These are phyloP conservation scores for Ellobium chinense DNA, from an alignment of 2,888 invertebrate genomes.

Conservation along the genomic window DNA sequence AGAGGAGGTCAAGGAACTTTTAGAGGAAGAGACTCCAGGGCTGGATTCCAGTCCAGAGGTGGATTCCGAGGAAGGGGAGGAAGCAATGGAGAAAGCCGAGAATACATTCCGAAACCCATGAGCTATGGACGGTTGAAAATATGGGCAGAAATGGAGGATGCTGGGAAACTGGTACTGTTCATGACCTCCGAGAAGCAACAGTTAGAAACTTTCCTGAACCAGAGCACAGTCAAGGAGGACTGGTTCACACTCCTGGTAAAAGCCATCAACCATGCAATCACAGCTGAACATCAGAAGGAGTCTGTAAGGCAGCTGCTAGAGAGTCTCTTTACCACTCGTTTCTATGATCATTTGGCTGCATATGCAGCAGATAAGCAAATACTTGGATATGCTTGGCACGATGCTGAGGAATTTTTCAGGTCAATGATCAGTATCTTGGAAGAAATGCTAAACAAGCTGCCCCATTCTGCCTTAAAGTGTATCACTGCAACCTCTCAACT, in stretches of 20 bases:
- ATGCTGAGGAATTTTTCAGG: background rate
- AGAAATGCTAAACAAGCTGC: conserved; percentile 7
- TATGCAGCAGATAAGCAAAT: background rate
- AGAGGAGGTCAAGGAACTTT: background rate
- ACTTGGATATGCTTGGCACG: background rate
- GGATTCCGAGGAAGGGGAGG: background rate
- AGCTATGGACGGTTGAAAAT: background rate
- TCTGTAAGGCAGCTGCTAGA: conserved; percentile 24
- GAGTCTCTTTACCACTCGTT: conserved; percentile 27
- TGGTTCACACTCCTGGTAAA: conserved; percentile 5
- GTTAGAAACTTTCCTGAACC: conserved; percentile 19
- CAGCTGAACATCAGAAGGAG: conserved; percentile 27
- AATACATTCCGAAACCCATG: background rate
- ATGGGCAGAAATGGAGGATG: conserved; percentile 29
- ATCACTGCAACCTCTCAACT: background rate
- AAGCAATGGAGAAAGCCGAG: background rate
- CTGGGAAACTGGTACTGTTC: conserved; percentile 8
- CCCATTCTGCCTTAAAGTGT: background rate
- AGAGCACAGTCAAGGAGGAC: background rate
- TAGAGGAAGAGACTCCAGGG: background rate
- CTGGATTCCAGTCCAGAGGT: background rate
- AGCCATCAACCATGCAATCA: conserved; percentile 11
- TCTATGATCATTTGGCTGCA: conserved; percentile 33
- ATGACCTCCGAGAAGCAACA: conserved; percentile 25
- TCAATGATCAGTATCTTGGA: background rate